These are phyloP conservation scores for Gordius sp. DNA, from an alignment of 2,888 invertebrate genomes.

Conservation along the genomic window DNA sequence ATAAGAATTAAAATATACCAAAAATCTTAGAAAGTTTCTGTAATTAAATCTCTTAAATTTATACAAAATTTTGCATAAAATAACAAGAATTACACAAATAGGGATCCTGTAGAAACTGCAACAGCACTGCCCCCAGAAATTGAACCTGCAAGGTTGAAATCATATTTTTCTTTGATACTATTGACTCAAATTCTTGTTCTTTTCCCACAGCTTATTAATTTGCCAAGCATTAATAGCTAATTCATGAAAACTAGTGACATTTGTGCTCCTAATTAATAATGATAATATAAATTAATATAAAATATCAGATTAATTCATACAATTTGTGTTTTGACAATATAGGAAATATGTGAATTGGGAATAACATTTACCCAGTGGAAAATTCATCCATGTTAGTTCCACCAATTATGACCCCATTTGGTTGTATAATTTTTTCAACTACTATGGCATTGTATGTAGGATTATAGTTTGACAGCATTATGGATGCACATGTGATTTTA, in stretches of 20 bases:
- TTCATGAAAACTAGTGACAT: constrained; percentile 38
- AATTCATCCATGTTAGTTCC: constrained; percentile 96
- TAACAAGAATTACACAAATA: too few species aligned
- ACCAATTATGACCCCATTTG: constrained; percentile 57
- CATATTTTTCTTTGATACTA: too few species aligned
- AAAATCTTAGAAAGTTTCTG: too few species aligned
- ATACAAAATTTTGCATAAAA: too few species aligned
- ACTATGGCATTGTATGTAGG: constrained; percentile 76
- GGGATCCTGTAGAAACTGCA: constrained; percentile 58
- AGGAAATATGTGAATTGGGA: not conserved
- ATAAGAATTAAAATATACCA: too few species aligned
- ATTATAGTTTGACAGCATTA: constrained; percentile 58
- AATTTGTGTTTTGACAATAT: constrained; percentile 1
- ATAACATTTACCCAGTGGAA: constrained; percentile 51
- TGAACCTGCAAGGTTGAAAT: constrained; percentile 49
- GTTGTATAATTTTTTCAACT: constrained; percentile 42
- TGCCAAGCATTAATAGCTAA: constrained; percentile 64
- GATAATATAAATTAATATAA: too few species aligned
- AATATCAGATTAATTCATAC: too few species aligned
- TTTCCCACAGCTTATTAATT: too few species aligned
- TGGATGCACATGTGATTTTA: constrained; percentile 51
- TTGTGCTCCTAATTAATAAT: constrained; percentile 23
- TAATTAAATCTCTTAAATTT: too few species aligned
- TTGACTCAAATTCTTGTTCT: too few species aligned
- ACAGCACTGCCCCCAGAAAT: constrained; percentile 92